These are phyloP conservation scores for Polyodon spathula DNA, from an alignment of 2,113 vertebrate species.

Conservation along the genomic window DNA sequence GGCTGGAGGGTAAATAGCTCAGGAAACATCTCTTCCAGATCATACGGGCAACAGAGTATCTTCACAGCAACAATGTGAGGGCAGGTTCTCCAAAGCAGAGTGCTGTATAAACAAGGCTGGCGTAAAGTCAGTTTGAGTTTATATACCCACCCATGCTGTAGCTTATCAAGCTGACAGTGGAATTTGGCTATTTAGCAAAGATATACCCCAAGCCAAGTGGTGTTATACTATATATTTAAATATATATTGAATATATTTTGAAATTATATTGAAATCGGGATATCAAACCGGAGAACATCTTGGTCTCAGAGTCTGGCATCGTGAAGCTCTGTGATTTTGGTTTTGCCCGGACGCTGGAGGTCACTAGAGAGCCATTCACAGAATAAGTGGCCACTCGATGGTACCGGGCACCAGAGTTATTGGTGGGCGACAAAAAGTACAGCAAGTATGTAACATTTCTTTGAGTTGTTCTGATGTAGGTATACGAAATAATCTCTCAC, in stretches of 20 bases:
- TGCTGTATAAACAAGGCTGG: not conserved
- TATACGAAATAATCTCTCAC: not conserved
- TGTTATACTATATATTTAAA: too few relatives aligned
- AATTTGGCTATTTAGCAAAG: too few relatives aligned
- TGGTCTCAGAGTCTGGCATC: not conserved
- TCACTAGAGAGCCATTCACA: constrained; percentile 2
- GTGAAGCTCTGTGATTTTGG: constrained; percentile 11
- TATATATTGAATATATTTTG: too few relatives aligned
- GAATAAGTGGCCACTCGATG: constrained; percentile 16
- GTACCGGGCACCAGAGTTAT: constrained; percentile 17
- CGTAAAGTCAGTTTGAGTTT: not conserved
- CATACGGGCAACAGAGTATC: constrained; percentile 36
- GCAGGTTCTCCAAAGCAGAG: not conserved
- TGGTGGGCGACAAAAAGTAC: constrained; percentile 14
- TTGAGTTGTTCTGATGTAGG: not conserved
- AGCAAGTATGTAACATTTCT: too few relatives aligned
- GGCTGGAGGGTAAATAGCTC: constrained; percentile 40
- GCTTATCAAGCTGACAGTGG: too few relatives aligned
- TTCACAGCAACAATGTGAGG: constrained; percentile 45
- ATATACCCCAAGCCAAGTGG: too few relatives aligned
- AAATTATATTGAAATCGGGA: not conserved
- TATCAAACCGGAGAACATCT: constrained; percentile 6
- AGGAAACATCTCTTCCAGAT: constrained; percentile 48
- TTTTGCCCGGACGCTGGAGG: constrained; percentile 7
- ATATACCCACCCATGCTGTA: too few relatives aligned